phyloP scores from a whole-genome alignment of 2,113 vertebrate species.

The Phasianus colchicus region DNA sequence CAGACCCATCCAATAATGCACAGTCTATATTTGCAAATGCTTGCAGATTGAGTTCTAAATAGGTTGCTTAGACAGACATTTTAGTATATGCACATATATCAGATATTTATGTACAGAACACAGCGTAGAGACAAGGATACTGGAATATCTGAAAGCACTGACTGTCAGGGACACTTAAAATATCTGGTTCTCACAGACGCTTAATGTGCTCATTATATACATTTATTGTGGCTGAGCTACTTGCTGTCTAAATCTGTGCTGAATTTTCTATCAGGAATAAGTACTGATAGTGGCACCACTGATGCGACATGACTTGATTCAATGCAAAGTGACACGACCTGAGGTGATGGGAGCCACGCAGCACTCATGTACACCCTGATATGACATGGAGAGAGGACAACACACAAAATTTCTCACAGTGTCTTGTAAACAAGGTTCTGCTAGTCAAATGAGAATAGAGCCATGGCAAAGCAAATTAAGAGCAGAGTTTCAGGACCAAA shows the following conservation, averaged over 20 bases:
- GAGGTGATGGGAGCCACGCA: constrained; percentile 41
- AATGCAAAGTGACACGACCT: constrained; percentile 59
- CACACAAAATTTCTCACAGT: neutral
- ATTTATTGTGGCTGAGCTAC: constrained; percentile 66
- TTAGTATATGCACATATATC: neutral
- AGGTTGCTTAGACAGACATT: neutral
- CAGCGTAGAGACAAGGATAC: neutral
- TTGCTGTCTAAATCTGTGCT: constrained; percentile 72
- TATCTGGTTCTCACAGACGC: constrained; percentile 60
- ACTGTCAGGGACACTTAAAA: constrained; percentile 57
- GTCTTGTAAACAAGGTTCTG: constrained; percentile 38
- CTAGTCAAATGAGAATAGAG: constrained; percentile 8
- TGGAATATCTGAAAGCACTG: neutral
- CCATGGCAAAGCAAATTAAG: neutral
- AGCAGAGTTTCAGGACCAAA: neutral
- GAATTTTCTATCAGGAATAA: constrained; percentile 63
- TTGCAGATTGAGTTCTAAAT: neutral
- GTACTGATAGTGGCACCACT: constrained; percentile 42
- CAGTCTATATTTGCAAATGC: neutral
- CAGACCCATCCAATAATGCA: neutral
- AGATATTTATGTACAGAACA: neutral
- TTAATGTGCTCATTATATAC: constrained; percentile 71
- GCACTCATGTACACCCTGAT: neutral
- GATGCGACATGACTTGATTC: constrained; percentile 68
- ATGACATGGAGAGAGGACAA: constrained; percentile 9